Conservation (phyloP, 2,888 invertebrate species). For the Diaperis boleti region DNA sequence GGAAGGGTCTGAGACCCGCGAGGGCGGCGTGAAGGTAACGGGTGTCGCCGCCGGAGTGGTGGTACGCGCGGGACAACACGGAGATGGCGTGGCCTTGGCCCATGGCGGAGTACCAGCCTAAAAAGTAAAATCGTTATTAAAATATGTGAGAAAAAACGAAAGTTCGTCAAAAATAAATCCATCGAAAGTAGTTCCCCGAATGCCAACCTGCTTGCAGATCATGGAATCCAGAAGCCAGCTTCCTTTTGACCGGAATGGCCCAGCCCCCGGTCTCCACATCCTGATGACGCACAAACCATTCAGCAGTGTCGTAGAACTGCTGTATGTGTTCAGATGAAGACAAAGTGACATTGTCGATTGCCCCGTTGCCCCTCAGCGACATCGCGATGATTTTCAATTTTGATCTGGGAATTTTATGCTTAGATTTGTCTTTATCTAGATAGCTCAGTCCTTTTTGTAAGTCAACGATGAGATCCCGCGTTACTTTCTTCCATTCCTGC, state of each 20-base stretch:
- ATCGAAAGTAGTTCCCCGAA: neutral
- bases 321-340: constrained; percentile 88
- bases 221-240: constrained; percentile 79
- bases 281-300: constrained; percentile 93
- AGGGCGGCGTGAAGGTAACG: constrained; percentile 86
- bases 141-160: no score
- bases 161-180: no score
- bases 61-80: constrained; percentile 90
- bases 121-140: no score
- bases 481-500: constrained; percentile 81
- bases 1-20: constrained; percentile 83
- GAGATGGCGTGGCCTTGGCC: constrained; percentile 98
- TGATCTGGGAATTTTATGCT: constrained; percentile 76
- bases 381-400: constrained; percentile 74
- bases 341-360: constrained; percentile 79
- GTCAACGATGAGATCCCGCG: constrained; percentile 90
- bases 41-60: constrained; percentile 81
- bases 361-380: constrained; percentile 72
- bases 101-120: constrained; percentile 91
- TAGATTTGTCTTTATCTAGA: constrained; percentile 77
- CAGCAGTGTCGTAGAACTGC: constrained; percentile 92
- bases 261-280: constrained; percentile 90
- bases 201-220: constrained; percentile 79
- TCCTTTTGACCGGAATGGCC: constrained; percentile 87
- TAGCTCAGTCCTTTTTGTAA: constrained; percentile 88